Conservation (phyloP, 2,797 vertebrate genomes). For the Coranthus polyacanthus region DNA sequence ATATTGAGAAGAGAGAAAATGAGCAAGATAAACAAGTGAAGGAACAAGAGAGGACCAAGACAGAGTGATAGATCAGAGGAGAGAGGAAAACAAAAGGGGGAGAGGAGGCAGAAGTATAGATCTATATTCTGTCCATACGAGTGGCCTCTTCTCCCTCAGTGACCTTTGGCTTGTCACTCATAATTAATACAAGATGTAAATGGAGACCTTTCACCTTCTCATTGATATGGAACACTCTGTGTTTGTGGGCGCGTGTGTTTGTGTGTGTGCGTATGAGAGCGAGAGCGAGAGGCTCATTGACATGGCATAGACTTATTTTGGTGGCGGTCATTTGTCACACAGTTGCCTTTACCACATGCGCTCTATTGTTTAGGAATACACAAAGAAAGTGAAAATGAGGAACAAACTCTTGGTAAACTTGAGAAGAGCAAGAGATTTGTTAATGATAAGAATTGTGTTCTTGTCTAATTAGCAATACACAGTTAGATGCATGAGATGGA, state of each 20-base stretch:
- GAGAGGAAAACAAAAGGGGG: slow-evolving; percentile 35
- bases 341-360: slow-evolving; percentile 49
- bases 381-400: slow-evolving; percentile 45
- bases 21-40: slow-evolving; percentile 32
- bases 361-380: slow-evolving; percentile 51
- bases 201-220: slow-evolving; percentile 88
- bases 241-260: slow-evolving; percentile 65
- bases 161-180: slow-evolving; percentile 89
- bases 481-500: too few relatives aligned
- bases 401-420: slow-evolving; percentile 22
- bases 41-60: slow-evolving; percentile 36
- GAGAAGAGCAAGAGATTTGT: not conserved
- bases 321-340: slow-evolving; percentile 79
- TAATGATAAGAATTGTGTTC: not conserved
- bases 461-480: not conserved
- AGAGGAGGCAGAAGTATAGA: slow-evolving; percentile 71
- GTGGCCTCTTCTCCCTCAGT: slow-evolving; percentile 77
- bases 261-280: slow-evolving; percentile 46
- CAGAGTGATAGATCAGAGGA: slow-evolving; percentile 71
- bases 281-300: slow-evolving; percentile 73
- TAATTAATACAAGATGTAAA: slow-evolving; percentile 90
- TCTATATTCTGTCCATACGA: slow-evolving; percentile 83
- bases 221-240: slow-evolving; percentile 84
- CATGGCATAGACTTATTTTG: slow-evolving; percentile 80
- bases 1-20: slow-evolving; percentile 13